Evolutionary conservation across 2,888 invertebrate genomes (phyloP).

Genomic region (Watsonalla cultraria): DNA sequence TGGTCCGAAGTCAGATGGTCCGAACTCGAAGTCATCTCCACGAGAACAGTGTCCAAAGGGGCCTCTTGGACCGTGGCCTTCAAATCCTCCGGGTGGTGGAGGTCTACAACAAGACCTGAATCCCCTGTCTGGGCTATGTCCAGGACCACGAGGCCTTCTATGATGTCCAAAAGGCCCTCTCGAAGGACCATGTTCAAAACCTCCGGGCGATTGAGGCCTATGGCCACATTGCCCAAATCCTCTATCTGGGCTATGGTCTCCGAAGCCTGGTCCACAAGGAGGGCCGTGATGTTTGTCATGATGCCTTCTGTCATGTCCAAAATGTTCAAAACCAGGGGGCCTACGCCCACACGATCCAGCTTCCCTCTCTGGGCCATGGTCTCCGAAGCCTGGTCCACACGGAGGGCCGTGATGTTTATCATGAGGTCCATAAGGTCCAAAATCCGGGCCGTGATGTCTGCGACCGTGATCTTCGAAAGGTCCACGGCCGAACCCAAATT

Average conservation of each 20-base stretch:
- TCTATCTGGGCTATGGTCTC: neutral
- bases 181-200: neutral
- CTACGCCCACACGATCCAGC: neutral
- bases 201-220: neutral
- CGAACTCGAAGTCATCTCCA: neutral
- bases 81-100: neutral
- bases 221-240: neutral
- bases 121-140: no score
- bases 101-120: neutral
- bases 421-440: constrained; percentile 7
- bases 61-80: neutral
- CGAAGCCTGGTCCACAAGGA: neutral
- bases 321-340: neutral
- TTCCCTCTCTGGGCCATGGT: neutral
- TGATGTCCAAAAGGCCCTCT: neutral
- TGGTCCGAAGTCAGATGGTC: neutral
- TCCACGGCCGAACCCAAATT: constrained; percentile 3
- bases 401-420: neutral
- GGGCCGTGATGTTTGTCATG: neutral
- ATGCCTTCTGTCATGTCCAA: neutral
- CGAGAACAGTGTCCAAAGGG: neutral
- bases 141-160: neutral
- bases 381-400: neutral
- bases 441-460: constrained; percentile 2
- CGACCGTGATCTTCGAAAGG: constrained; percentile 5